Conservation (phyloP, 1,140 invertebrate genomes). For the Brachionus calyciflorus region DNA sequence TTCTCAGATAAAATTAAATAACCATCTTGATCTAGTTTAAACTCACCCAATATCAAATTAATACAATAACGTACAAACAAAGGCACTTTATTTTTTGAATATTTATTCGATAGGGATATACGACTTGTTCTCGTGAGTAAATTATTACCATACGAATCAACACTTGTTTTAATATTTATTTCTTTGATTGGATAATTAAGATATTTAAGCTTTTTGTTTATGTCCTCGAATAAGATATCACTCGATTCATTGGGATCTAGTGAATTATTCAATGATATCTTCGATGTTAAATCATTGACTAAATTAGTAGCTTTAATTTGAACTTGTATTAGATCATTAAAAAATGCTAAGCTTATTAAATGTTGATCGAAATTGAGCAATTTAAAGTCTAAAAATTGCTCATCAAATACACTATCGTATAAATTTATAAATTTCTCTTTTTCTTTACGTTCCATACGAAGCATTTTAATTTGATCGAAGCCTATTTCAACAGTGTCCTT, state of each 20-base stretch:
- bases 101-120: conserved; percentile 7
- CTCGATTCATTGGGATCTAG: neutral
- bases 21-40: neutral
- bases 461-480: conserved; percentile 21
- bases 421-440: conserved; percentile 28
- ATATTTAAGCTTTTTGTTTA: conserved; percentile 21
- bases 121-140: neutral
- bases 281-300: conserved; percentile 2
- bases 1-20: neutral
- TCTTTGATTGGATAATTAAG: conserved; percentile 35
- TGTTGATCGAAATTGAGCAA: conserved; percentile 26
- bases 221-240: neutral
- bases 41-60: conserved; percentile 8
- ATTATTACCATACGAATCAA: conserved; percentile 21
- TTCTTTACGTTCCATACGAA: neutral
- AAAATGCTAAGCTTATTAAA: conserved; percentile 3
- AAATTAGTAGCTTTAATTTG: conserved; percentile 45
- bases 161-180: conserved; percentile 3
- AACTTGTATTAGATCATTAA: conserved; percentile 1
- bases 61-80: conserved; percentile 35
- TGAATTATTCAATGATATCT: neutral
- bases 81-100: conserved; percentile 11
- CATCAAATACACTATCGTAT: conserved; percentile 14
- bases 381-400: neutral
- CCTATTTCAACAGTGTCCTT: conserved; percentile 18